These are phyloP conservation scores for Anastatus disparis DNA, from an alignment of 1,140 invertebrate genomes.

Conservation along the genomic window DNA sequence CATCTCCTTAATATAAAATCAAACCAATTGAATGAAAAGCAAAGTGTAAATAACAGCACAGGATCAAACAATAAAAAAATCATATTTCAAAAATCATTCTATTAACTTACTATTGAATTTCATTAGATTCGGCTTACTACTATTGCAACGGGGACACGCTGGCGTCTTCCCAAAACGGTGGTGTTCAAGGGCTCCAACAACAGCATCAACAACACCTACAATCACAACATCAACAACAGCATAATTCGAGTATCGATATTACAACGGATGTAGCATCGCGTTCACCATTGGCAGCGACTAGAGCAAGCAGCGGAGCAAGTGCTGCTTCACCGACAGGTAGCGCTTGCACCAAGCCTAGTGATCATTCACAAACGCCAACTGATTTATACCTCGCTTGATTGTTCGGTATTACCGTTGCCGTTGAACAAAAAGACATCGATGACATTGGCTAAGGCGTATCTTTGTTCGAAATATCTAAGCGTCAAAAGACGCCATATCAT, in stretches of 20 bases:
- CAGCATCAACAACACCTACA: neutral
- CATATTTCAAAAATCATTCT: too few species aligned
- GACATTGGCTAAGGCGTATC: neutral
- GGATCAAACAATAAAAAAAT: too few species aligned
- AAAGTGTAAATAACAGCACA: too few species aligned
- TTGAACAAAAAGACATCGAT: neutral
- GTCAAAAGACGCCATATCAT: too few species aligned
- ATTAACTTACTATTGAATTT: too few species aligned
- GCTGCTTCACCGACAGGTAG: conserved; percentile 79
- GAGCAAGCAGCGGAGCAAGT: conserved; percentile 76
- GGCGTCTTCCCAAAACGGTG: conserved; percentile 66
- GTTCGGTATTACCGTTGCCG: conserved; percentile 17
- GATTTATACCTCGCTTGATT: conserved; percentile 67
- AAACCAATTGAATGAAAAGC: too few species aligned
- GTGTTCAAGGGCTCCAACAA: conserved; percentile 50
- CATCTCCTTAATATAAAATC: too few species aligned
- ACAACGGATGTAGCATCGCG: conserved; percentile 68
- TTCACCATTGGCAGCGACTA: conserved; percentile 76
- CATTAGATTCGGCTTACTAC: conserved; percentile 73
- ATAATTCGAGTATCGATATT: conserved; percentile 49
- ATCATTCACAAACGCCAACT: conserved; percentile 63
- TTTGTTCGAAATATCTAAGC: too few species aligned
- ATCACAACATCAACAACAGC: neutral
- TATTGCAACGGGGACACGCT: conserved; percentile 72
- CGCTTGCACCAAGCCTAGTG: conserved; percentile 75